Evolutionary conservation across 2,797 vertebrate species (phyloP).

Genomic region (Rhodeus uyekii): DNA sequence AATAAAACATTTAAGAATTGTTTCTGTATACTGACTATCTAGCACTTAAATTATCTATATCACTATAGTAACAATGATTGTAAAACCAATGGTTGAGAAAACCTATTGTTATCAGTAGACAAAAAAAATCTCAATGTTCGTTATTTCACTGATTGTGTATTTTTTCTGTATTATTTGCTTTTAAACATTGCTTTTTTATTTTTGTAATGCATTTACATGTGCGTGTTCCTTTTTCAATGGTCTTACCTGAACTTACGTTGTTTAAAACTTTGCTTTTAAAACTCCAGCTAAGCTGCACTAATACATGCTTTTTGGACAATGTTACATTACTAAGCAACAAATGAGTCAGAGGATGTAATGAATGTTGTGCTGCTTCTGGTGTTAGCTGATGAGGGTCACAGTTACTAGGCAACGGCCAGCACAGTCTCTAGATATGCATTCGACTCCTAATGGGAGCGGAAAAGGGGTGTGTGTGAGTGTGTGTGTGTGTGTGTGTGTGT

Average conservation of each 20-base stretch:
- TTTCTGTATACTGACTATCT: background rate
- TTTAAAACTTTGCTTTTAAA: slow-evolving; percentile 12
- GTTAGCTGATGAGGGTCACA: slow-evolving; percentile 49
- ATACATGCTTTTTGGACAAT: slow-evolving; percentile 29
- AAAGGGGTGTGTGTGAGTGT: slow-evolving; percentile 44
- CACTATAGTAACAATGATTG: background rate
- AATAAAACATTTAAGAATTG: background rate
- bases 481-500: slow-evolving; percentile 23
- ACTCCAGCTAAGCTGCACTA: slow-evolving; percentile 4
- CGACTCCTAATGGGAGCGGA: slow-evolving; percentile 37
- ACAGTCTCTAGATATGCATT: slow-evolving; percentile 50
- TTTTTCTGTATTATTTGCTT: background rate
- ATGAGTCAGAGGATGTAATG: slow-evolving; percentile 37
- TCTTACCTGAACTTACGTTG: background rate
- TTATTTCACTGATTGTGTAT: background rate
- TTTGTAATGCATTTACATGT: background rate
- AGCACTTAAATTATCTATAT: background rate
- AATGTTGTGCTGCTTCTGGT: slow-evolving; percentile 49
- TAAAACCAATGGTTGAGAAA: background rate
- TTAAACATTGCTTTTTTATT: too few relatives aligned
- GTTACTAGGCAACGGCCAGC: slow-evolving; percentile 49
- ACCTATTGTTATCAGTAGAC: too few relatives aligned
- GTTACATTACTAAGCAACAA: slow-evolving; percentile 39
- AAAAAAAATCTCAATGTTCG: background rate
- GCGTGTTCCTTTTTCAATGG: background rate